These are phyloP conservation scores for Vidua macroura DNA, from an alignment of 2,113 vertebrate genomes.

Conservation along the genomic window DNA sequence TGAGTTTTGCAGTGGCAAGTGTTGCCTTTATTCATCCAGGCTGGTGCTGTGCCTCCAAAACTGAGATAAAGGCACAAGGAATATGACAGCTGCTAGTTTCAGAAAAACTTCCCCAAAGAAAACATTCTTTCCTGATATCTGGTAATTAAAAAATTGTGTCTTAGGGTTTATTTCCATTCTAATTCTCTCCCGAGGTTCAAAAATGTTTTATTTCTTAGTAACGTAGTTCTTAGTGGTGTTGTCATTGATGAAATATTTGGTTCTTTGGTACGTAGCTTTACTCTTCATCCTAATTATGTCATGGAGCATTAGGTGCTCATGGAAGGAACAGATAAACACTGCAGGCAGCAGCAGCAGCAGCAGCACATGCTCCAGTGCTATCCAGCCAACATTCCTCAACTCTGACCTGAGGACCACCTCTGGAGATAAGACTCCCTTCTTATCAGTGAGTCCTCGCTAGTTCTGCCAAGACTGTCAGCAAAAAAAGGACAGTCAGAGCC, in stretches of 20 bases:
- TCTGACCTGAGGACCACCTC: conserved; percentile 54
- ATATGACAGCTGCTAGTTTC: not conserved
- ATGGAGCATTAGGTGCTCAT: not conserved
- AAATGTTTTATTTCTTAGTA: not conserved
- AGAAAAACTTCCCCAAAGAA: not conserved
- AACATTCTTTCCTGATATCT: not conserved
- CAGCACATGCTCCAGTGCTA: not conserved
- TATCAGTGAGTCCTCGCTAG: not conserved
- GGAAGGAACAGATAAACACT: not conserved
- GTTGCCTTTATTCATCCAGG: not conserved
- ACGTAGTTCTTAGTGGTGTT: not conserved
- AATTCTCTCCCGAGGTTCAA: not conserved
- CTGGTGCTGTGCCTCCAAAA: not conserved
- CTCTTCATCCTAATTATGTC: not conserved
- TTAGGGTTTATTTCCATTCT: not conserved
- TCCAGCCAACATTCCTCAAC: conserved; percentile 50
- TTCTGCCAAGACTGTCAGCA: conserved; percentile 18
- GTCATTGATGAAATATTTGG: not conserved
- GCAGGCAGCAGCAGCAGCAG: not conserved
- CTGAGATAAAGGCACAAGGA: not conserved
- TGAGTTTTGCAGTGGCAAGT: not conserved
- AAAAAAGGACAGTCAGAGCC: not conserved
- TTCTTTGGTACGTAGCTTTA: not conserved
- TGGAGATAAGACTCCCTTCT: conserved; percentile 39
- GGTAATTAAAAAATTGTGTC: not conserved